A percentile compares a stretch with the other conserved stretches of the same genome.
phyloP scores from a whole-genome alignment of 2,888 invertebrate genomes.

The Poecilobothrus nobilitatus region DNA sequence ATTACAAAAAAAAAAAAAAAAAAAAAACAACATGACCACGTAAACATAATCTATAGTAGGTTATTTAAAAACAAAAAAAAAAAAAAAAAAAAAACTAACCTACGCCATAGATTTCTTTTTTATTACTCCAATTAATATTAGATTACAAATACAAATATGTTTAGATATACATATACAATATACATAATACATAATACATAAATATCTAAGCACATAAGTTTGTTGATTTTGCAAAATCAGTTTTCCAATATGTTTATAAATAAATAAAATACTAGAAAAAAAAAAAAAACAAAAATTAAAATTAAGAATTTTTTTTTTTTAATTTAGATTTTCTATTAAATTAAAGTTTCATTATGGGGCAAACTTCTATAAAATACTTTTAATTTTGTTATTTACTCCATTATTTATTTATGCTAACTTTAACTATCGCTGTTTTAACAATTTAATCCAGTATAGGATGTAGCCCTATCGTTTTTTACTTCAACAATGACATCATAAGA shows the following conservation, averaged over 20 bases:
- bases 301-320: too few relatives aligned
- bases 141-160: not conserved
- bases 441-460: too few relatives aligned
- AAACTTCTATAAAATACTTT: too few relatives aligned
- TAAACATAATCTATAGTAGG: not conserved
- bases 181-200: not conserved
- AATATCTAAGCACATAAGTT: not conserved
- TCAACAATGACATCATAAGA: too few relatives aligned
- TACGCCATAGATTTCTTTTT: not conserved
- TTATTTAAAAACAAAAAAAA: not conserved
- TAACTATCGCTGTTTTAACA: too few relatives aligned
- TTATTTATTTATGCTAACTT: too few relatives aligned
- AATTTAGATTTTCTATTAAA: too few relatives aligned
- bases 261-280: not conserved
- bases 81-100: not conserved
- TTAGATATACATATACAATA: not conserved
- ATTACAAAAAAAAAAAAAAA: too few relatives aligned
- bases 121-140: slow-evolving; percentile 1
- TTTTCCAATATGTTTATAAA: not conserved
- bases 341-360: too few relatives aligned
- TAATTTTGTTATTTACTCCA: too few relatives aligned
- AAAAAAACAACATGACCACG: slow-evolving; percentile 6
- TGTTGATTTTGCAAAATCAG: not conserved
- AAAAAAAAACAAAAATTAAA: too few relatives aligned
- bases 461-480: too few relatives aligned